phyloP scores from a whole-genome alignment of 2,888 invertebrate species.

The Drosophila ochracea region DNA sequence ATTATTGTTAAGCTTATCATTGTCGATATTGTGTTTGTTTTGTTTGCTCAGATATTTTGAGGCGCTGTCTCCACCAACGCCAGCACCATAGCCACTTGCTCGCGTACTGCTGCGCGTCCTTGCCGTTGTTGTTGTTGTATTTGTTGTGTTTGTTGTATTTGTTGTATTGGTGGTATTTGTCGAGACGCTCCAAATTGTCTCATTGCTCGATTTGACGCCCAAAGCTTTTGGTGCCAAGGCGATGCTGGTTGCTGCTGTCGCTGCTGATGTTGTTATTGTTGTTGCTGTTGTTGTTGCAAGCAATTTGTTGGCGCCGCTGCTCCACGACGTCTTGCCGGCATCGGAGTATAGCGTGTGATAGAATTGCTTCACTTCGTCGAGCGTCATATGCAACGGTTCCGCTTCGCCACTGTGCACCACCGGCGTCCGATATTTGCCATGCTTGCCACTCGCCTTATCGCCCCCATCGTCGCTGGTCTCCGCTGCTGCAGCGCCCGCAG shows the following conservation, averaged over 20 bases:
- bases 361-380: slow-evolving; percentile 93
- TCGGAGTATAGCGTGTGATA: slow-evolving; percentile 92
- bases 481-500: slow-evolving; percentile 52
- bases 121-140: slow-evolving; percentile 72
- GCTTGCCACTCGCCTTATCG: slow-evolving; percentile 66
- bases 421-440: slow-evolving; percentile 71
- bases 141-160: slow-evolving; percentile 65
- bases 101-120: slow-evolving; percentile 70
- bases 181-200: slow-evolving; percentile 80
- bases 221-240: slow-evolving; percentile 36
- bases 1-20: slow-evolving; percentile 69
- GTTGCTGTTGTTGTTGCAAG: neutral
- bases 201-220: slow-evolving; percentile 82
- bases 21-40: slow-evolving; percentile 68
- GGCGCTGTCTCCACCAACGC: slow-evolving; percentile 34
- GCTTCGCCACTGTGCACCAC: slow-evolving; percentile 49
- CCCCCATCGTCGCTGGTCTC: slow-evolving; percentile 76
- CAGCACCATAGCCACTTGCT: slow-evolving; percentile 20
- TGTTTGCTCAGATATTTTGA: slow-evolving; percentile 72
- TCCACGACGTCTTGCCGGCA: slow-evolving; percentile 59
- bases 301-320: slow-evolving; percentile 9
- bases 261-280: neutral
- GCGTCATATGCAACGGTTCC: slow-evolving; percentile 93
- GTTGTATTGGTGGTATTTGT: slow-evolving; percentile 70
- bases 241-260: slow-evolving; percentile 1